Conservation (phyloP, 2,797 vertebrate species). For the Hirundo rustica region DNA sequence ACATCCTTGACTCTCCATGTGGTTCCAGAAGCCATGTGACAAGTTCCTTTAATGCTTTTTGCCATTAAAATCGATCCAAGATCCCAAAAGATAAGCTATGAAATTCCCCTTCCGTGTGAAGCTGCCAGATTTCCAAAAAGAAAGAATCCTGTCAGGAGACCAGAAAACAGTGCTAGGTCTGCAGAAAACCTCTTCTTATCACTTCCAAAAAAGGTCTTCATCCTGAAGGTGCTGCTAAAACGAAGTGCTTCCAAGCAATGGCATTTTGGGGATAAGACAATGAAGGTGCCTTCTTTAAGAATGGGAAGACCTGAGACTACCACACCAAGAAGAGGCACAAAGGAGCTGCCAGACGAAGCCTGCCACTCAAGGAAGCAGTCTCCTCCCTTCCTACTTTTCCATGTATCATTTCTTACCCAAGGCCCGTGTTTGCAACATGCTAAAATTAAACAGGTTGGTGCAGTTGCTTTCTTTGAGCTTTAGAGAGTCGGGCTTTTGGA, state of each 20-base stretch:
- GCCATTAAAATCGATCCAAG: slow-evolving; percentile 17
- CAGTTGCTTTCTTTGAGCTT: slow-evolving; percentile 17
- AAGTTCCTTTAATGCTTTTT: slow-evolving; percentile 27
- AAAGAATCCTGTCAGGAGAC: slow-evolving; percentile 19
- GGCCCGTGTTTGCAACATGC: neutral
- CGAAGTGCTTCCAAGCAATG: neutral
- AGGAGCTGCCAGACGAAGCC: neutral
- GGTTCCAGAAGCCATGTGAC: slow-evolving; percentile 16
- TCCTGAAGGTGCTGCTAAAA: slow-evolving; percentile 66
- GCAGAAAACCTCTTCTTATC: neutral
- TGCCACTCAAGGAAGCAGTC: neutral
- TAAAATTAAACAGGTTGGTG: slow-evolving; percentile 10
- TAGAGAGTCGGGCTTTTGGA: slow-evolving; percentile 26
- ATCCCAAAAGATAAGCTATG: neutral
- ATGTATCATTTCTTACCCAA: neutral
- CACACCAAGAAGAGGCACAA: neutral
- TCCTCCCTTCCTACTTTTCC: slow-evolving; percentile 14
- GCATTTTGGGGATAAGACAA: neutral
- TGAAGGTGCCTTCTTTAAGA: slow-evolving; percentile 55
- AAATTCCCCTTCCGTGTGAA: slow-evolving; percentile 18
- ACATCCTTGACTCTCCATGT: slow-evolving; percentile 10
- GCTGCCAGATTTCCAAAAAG: slow-evolving; percentile 13
- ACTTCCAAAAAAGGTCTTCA: slow-evolving; percentile 39
- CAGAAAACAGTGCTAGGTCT: neutral
- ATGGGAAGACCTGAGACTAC: neutral